Conservation (phyloP, 2,797 vertebrate genomes). For the Coregonus suidteri region DNA sequence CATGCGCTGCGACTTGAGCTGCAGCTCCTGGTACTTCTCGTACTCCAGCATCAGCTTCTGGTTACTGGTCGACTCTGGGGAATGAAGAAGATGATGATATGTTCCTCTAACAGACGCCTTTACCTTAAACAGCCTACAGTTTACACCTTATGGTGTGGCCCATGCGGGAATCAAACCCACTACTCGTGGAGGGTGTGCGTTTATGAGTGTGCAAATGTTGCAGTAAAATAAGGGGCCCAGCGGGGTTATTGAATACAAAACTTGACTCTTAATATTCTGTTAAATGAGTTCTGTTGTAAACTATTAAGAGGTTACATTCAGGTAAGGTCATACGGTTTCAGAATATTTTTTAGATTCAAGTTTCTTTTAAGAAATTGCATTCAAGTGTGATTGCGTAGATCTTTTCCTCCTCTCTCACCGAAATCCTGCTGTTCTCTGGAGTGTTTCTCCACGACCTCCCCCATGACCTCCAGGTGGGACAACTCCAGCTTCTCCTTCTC, state of each 20-base stretch:
- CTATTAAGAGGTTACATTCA: background rate
- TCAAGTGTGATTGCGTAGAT: background rate
- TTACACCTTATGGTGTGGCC: too few relatives aligned
- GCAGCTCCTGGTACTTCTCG: conserved; percentile 85
- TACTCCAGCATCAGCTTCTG: conserved; percentile 88
- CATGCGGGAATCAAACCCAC: too few relatives aligned
- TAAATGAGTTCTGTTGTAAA: too few relatives aligned
- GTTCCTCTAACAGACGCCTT: too few relatives aligned
- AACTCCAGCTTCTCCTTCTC: conserved; percentile 82
- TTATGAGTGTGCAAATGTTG: too few relatives aligned
- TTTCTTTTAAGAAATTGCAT: background rate
- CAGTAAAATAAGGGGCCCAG: too few relatives aligned
- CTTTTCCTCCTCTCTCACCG: conserved; percentile 66
- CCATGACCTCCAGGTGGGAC: conserved; percentile 66
- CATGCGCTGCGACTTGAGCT: conserved; percentile 65
- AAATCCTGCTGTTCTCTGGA: conserved; percentile 78
- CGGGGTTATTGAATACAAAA: too few relatives aligned
- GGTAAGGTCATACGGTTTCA: background rate
- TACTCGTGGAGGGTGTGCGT: too few relatives aligned
- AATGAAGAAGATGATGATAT: too few relatives aligned
- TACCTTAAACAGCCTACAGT: too few relatives aligned
- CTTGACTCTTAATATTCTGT: too few relatives aligned
- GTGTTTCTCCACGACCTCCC: conserved; percentile 76
- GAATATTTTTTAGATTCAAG: background rate
- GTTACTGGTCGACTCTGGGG: conserved; percentile 82